Base-by-base conservation (phyloP, 2,113 vertebrate genomes). In the Urocolius indicus region DNA sequence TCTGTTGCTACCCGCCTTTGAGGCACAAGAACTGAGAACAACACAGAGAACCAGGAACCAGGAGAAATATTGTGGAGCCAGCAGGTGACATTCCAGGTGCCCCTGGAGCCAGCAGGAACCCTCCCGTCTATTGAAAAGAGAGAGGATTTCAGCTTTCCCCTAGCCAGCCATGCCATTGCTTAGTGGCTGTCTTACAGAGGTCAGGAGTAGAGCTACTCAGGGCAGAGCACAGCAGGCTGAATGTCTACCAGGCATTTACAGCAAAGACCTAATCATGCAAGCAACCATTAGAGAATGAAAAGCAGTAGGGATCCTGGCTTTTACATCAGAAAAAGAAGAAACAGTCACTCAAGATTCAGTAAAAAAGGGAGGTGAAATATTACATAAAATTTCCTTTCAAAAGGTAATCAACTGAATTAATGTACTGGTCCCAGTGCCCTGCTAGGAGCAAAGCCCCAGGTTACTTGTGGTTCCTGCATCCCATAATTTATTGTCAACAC, bases 141-240 rank as follows among this genome's bases (percentile, higher is more conserved):
- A 84, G 15, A 78, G 8, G 69, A 78, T 34, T 89, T 67, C 8
- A 87, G n/a, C 49, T 45, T 78, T 52, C 68, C 32, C 16, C 10
- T 7, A 79, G 5, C 36, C 75, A 94, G 43, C 65, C 84, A 51
- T 2, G 15, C 76, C 84, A 41, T 2, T 71, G 84, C 68, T 48
- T 30, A 65, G 59, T 12, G n/a, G n/a, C 68, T 84, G 80, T 43
- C 59, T 22, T 30, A 55, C 77, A 67, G 51, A 87, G 41, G 73
- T 36, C 62, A 84, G 57, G 34, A 87, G 73, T 32, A 90, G 82
- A 94, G 78, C 69, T 36, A 11, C 71, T 66, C 52, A n/a, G 62
- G 78, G 59, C 71, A 79, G 57, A 87, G 79, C 74, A 79, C 84
- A 89, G 95, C 81, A 93, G 81, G 90, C 62, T 72, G 27, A 71